phyloP scores from a whole-genome alignment of 1,140 invertebrate genomes.

The Caenorhabditis brenneri region DNA sequence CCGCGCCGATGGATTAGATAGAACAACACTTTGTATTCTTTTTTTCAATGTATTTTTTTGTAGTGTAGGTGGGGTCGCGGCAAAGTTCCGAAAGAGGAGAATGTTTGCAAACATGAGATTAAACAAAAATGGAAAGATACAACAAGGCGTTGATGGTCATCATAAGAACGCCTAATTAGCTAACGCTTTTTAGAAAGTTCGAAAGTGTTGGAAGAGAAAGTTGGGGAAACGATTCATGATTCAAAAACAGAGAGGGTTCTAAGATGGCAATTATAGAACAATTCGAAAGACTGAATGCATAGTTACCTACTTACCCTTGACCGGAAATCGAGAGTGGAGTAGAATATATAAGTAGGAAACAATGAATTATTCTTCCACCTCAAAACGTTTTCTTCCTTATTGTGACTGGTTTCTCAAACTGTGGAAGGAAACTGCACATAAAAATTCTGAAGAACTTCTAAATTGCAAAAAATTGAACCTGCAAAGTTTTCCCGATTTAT shows the following conservation, averaged over 20 bases:
- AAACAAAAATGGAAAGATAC: constrained; percentile 34
- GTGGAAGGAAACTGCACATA: too few relatives aligned
- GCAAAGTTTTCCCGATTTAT: too few relatives aligned
- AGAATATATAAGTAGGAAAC: not conserved
- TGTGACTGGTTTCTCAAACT: too few relatives aligned
- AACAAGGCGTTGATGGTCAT: constrained; percentile 1
- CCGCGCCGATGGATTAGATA: not conserved
- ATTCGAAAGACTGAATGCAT: too few relatives aligned
- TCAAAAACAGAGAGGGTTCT: not conserved
- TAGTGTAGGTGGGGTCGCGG: not conserved
- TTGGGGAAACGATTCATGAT: not conserved
- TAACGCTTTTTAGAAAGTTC: not conserved
- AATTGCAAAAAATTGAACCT: too few relatives aligned
- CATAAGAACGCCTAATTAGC: constrained; percentile 30
- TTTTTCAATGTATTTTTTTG: not conserved
- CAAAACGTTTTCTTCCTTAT: too few relatives aligned
- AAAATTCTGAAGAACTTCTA: too few relatives aligned
- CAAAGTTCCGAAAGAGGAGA: not conserved
- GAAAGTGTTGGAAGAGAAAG: not conserved
- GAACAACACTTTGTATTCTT: not conserved
- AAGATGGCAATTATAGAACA: not conserved
- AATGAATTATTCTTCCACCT: too few relatives aligned
- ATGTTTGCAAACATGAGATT: constrained; percentile 15
- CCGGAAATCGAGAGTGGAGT: not conserved
- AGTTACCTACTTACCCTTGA: not conserved